Evolutionary conservation across 2,888 invertebrate genomes (phyloP).

Genomic region (Pyrrhia umbra): DNA sequence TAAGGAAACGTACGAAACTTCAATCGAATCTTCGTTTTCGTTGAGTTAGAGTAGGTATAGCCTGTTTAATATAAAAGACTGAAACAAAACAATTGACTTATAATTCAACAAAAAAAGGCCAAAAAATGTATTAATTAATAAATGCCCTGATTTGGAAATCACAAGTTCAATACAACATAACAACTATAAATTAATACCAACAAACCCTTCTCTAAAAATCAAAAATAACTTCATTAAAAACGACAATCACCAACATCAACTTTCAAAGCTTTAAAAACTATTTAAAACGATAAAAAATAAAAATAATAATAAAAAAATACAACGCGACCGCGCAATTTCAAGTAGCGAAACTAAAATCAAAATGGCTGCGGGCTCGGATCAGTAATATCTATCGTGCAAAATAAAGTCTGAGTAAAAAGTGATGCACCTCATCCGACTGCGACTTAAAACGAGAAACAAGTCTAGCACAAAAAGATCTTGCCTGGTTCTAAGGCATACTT

Average conservation of each 20-base stretch:
- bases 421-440: slow-evolving; percentile 79
- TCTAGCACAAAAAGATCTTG: slow-evolving; percentile 64
- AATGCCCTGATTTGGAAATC: background rate
- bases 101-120: background rate
- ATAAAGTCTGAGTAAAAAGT: slow-evolving; percentile 80
- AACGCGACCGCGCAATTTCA: slow-evolving; percentile 73
- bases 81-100: background rate
- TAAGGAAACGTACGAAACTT: too few species aligned
- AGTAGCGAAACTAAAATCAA: slow-evolving; percentile 85
- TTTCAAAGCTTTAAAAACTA: slow-evolving; percentile 26
- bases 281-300: slow-evolving; percentile 22
- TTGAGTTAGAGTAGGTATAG: too few species aligned
- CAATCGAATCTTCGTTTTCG: too few species aligned
- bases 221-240: slow-evolving; percentile 44
- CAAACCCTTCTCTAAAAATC: slow-evolving; percentile 28
- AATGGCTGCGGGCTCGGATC: slow-evolving; percentile 77
- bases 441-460: slow-evolving; percentile 79
- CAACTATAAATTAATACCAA: background rate
- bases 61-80: background rate
- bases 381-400: slow-evolving; percentile 57
- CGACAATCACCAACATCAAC: slow-evolving; percentile 35
- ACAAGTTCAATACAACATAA: background rate
- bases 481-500: slow-evolving; percentile 61
- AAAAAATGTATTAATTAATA: background rate
- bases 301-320: slow-evolving; percentile 43